Evolutionary conservation across 2,797 vertebrate genomes (phyloP).

Genomic region (Molossus molossus): DNA sequence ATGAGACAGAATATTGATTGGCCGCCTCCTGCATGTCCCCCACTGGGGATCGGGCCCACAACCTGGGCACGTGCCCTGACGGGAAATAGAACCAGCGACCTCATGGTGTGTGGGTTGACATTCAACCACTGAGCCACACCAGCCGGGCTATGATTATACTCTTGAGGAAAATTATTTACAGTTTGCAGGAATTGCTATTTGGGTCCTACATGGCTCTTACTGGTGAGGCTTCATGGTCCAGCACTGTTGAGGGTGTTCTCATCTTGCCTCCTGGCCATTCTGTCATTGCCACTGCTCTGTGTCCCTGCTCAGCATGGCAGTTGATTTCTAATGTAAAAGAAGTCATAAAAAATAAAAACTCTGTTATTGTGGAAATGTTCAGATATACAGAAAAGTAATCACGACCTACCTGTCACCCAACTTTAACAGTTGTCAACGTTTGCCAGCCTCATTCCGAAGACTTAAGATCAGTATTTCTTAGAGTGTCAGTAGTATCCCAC

Average conservation of each 20-base stretch:
- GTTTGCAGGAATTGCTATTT: neutral
- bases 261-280: neutral
- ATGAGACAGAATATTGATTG: too few relatives aligned
- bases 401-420: neutral
- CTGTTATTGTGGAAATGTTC: neutral
- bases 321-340: constrained; percentile 28
- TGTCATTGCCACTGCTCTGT: neutral
- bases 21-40: too few relatives aligned
- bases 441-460: neutral
- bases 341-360: neutral
- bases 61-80: too few relatives aligned
- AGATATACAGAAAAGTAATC: neutral
- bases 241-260: neutral
- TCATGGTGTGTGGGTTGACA: too few relatives aligned
- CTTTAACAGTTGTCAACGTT: neutral
- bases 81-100: too few relatives aligned
- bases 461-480: neutral
- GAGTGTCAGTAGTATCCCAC: neutral
- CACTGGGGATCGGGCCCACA: too few relatives aligned
- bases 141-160: neutral
- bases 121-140: too few relatives aligned
- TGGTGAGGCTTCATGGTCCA: neutral
- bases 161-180: neutral
- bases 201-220: fast-evolving
- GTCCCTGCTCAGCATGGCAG: neutral